These are phyloP conservation scores for Gymnothorax javanicus DNA, from an alignment of 2,797 vertebrate genomes.

Conservation along the genomic window DNA sequence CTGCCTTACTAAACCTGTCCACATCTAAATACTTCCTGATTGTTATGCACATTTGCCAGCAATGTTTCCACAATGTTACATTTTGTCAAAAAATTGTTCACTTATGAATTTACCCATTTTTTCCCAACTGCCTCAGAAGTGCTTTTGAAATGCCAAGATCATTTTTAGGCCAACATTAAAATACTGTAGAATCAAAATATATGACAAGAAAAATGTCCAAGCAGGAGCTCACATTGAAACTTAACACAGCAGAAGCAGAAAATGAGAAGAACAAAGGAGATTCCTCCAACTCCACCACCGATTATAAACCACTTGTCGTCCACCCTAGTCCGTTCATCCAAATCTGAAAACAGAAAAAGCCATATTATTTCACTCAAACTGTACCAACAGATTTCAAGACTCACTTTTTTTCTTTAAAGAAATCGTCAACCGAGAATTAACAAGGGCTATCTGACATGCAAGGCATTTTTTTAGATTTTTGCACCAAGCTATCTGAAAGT, in stretches of 20 bases:
- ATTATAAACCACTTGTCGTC: slow-evolving; percentile 38
- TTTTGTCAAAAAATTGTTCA: background rate
- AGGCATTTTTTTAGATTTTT: too few species aligned
- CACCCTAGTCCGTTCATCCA: background rate
- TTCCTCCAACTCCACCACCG: slow-evolving; percentile 26
- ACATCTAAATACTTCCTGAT: too few species aligned
- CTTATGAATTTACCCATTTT: background rate
- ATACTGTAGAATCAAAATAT: background rate
- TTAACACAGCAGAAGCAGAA: slow-evolving; percentile 23
- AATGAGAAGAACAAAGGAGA: slow-evolving; percentile 37
- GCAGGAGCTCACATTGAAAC: slow-evolving; percentile 34
- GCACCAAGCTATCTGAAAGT: too few species aligned
- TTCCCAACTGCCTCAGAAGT: background rate
- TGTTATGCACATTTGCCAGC: too few species aligned
- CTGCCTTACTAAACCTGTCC: too few species aligned
- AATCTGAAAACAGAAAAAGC: background rate
- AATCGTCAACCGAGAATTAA: too few species aligned
- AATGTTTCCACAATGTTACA: background rate
- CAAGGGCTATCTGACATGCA: too few species aligned
- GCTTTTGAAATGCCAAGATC: background rate
- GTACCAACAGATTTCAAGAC: background rate
- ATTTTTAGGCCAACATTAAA: too few species aligned
- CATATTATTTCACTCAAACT: background rate
- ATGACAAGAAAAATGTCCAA: background rate
- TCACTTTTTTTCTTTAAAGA: background rate